Evolutionary conservation across 2,888 invertebrate genomes (phyloP).

Genomic region (Agrypnus murinus): DNA sequence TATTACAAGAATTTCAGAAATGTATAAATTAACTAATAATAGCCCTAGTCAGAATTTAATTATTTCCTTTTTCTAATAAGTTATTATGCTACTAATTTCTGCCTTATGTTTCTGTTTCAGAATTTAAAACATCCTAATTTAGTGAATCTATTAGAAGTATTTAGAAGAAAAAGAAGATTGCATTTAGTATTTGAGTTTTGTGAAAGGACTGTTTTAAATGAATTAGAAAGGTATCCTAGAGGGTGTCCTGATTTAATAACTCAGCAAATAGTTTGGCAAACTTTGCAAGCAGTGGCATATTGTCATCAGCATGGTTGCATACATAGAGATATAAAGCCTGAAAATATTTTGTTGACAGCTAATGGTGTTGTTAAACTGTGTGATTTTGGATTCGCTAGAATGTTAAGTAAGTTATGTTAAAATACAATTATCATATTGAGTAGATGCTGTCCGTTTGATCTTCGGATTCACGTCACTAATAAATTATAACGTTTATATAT

Average conservation of each 20-base stretch:
- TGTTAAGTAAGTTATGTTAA: constrained; percentile 89
- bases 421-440: neutral
- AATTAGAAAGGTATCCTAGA: constrained; percentile 93
- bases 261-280: constrained; percentile 96
- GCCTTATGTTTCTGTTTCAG: constrained; percentile 74
- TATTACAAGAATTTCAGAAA: neutral
- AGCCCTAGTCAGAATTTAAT: neutral
- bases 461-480: too few relatives aligned
- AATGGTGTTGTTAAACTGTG: constrained; percentile 97
- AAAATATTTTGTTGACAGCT: constrained; percentile 95
- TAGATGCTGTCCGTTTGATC: neutral
- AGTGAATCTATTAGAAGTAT: constrained; percentile 98
- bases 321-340: constrained; percentile 98
- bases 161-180: constrained; percentile 93
- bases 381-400: constrained; percentile 98
- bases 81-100: neutral
- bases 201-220: constrained; percentile 96
- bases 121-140: constrained; percentile 98
- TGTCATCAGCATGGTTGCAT: constrained; percentile 98
- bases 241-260: constrained; percentile 94
- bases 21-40: neutral
- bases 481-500: too few relatives aligned
- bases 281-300: constrained; percentile 95
- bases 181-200: constrained; percentile 99
- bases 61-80: constrained; percentile 13